Percentiles rank a stretch among this genome's conserved stretches.
phyloP scores from a whole-genome alignment of 1,140 invertebrate species.

The Spodoptera litura region DNA sequence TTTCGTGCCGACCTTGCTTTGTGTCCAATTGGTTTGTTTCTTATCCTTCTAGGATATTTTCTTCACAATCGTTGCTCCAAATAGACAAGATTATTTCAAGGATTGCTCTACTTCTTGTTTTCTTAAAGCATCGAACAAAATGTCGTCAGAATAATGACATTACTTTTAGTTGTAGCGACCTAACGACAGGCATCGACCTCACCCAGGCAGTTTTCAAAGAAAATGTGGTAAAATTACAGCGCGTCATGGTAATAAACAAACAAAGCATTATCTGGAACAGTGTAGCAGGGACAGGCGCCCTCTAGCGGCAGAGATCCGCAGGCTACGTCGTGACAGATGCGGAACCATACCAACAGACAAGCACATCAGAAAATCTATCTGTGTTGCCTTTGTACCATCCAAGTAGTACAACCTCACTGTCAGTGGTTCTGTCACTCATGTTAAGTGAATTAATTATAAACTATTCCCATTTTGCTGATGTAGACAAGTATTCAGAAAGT shows the following conservation, averaged over 20 bases:
- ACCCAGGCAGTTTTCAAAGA: constrained; percentile 23
- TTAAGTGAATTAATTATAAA: too few relatives aligned
- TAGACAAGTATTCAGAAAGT: too few relatives aligned
- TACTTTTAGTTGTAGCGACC: not conserved
- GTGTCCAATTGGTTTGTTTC: not conserved
- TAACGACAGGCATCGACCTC: constrained; percentile 12
- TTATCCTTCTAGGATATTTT: not conserved
- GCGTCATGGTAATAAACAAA: constrained; percentile 34
- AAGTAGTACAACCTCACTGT: too few relatives aligned
- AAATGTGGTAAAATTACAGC: constrained; percentile 26
- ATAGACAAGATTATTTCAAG: not conserved
- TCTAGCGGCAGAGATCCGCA: constrained; percentile 7
- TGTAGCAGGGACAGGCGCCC: constrained; percentile 18
- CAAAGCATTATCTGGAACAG: constrained; percentile 41
- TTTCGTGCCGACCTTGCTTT: constrained; percentile 3
- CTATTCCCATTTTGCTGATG: too few relatives aligned
- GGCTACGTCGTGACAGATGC: constrained; percentile 18
- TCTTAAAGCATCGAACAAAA: not conserved
- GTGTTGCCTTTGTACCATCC: too few relatives aligned
- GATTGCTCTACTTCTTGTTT: too few relatives aligned
- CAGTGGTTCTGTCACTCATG: too few relatives aligned
- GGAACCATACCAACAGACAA: not conserved
- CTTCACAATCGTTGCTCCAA: not conserved
- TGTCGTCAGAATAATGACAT: constrained; percentile 1
- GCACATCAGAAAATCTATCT: not conserved